These are phyloP conservation scores for Cyclina sinensis DNA, from an alignment of 1,140 invertebrate species.

Conservation along the genomic window DNA sequence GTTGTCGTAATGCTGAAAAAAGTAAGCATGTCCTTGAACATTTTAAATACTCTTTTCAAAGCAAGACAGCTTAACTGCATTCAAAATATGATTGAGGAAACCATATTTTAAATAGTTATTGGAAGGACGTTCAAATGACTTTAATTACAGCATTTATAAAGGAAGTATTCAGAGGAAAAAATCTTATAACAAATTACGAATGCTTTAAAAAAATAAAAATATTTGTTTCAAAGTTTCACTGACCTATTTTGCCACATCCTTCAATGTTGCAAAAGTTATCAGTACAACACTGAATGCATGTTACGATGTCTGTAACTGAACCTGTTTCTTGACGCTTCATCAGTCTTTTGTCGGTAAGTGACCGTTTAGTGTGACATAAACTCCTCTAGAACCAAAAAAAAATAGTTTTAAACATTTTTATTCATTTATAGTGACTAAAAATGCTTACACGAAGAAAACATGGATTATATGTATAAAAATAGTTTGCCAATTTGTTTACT, in stretches of 20 bases:
- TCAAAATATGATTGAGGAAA: too few relatives aligned
- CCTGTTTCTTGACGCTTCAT: not conserved
- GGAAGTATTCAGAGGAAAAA: too few relatives aligned
- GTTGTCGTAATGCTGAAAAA: not conserved
- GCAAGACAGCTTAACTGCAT: too few relatives aligned
- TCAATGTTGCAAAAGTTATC: conserved; percentile 14
- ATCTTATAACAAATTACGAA: too few relatives aligned
- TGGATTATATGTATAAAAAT: too few relatives aligned
- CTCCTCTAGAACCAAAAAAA: not conserved
- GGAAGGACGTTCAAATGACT: not conserved
- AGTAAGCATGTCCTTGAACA: not conserved
- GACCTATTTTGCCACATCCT: conserved; percentile 1
- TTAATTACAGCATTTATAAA: not conserved
- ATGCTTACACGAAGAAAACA: too few relatives aligned
- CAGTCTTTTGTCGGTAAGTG: not conserved
- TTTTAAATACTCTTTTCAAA: not conserved
- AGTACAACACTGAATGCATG: not conserved
- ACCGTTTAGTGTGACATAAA: not conserved
- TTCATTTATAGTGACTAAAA: too few relatives aligned
- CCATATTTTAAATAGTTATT: too few relatives aligned
- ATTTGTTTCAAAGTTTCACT: too few relatives aligned
- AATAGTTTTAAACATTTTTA: too few relatives aligned
- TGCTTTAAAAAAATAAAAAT: too few relatives aligned
- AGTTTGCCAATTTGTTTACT: too few relatives aligned
- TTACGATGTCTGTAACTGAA: not conserved